Base-by-base conservation (phyloP, 2,888 invertebrate species). In the Melinopterus prodromus region DNA sequence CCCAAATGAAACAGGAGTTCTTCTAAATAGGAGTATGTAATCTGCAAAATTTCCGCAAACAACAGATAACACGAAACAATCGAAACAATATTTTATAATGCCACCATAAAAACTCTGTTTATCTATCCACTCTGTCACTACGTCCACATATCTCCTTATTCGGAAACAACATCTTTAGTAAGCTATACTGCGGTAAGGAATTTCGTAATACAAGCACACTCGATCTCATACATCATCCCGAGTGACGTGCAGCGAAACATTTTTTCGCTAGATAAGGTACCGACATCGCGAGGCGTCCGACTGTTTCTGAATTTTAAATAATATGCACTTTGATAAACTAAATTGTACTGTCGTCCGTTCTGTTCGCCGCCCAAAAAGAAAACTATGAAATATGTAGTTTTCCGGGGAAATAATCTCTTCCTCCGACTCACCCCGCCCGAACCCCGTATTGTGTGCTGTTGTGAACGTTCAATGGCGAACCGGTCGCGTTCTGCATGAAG, bases 301-400 rank as follows among this genome's bases (percentile, higher is more conserved):
- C 77, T 9, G 69, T 77, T 69, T 53, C 53, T 69, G 79, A 79
- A 79, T 79, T 79, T 79, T 79, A 77, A 77, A 79, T 79, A 77
- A 79, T 77, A 71, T 53, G 53, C 76, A 79, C 76, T 26, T 75
- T 78, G 80, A 80, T 80, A 80, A 80, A 80, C 78, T 71, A 76
- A 78, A 80, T 80, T 80, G 78, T 38, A n/a, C 80, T 78, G 80
- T 80, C 80, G 72, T 69, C 80, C 36, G 38, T 74, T 16, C 36
- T 26, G 74, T 26, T 26, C 26, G 26, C 26, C 26, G 26, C 26
- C 26, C 36, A 16, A 38, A 53, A 76, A 3, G 15, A 15, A 12
- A 53, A 53, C 53, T 26, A 26, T 26, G 53, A 53, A 53, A 53
- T 53, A 53, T 53, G 53, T 53, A 53, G 53, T 53, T 53, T 53